Evolutionary conservation across 2,113 vertebrate genomes (phyloP).

Genomic region (Melanerpes formicivorus): DNA sequence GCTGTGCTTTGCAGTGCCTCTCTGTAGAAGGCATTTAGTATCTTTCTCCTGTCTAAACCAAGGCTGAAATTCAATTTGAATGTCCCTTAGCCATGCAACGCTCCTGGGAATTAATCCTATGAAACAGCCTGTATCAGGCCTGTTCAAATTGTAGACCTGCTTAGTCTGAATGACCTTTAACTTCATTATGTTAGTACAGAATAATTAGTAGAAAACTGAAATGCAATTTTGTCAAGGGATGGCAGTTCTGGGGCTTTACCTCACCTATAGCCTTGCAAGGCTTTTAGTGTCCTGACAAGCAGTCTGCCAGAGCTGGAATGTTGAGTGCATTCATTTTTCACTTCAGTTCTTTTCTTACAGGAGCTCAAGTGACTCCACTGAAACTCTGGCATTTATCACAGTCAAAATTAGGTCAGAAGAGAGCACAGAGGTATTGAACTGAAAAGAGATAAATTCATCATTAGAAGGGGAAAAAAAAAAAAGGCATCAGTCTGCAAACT

Average conservation of each 20-base stretch:
- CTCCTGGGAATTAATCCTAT: neutral
- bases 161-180: slow-evolving; percentile 48
- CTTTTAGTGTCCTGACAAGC: slow-evolving; percentile 67
- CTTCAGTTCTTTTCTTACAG: slow-evolving; percentile 61
- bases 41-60: neutral
- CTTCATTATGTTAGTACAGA: slow-evolving; percentile 23
- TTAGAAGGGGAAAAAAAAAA: neutral
- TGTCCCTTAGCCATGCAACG: neutral
- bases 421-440: slow-evolving; percentile 50
- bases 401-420: slow-evolving; percentile 65
- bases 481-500: slow-evolving; percentile 1
- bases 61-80: slow-evolving; percentile 4
- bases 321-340: slow-evolving; percentile 66
- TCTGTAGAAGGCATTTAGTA: neutral
- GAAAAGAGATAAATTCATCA: slow-evolving; percentile 49
- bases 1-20: neutral
- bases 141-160: neutral
- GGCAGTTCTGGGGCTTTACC: slow-evolving; percentile 45
- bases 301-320: slow-evolving; percentile 62
- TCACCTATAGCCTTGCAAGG: slow-evolving; percentile 51
- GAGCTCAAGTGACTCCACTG: slow-evolving; percentile 60
- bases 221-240: slow-evolving; percentile 52
- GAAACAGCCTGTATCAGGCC: neutral
- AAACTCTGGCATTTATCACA: slow-evolving; percentile 68
- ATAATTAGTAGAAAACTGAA: slow-evolving; percentile 55